A percentile compares a stretch with the other conserved stretches of the same genome.
phyloP scores from a whole-genome alignment of 2,888 invertebrate species.

The Epinotia ramella region DNA sequence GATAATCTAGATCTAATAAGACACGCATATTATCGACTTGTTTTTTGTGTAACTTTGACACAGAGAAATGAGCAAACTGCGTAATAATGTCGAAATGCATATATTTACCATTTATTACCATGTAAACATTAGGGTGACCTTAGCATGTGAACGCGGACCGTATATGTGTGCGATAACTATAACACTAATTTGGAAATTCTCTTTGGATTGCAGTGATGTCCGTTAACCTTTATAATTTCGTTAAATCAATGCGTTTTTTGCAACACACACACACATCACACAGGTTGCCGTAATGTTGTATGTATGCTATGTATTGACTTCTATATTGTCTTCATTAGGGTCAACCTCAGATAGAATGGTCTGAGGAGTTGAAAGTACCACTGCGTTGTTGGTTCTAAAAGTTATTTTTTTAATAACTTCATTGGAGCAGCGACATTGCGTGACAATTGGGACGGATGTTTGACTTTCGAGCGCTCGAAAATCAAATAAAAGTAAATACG shows the following conservation, averaged over 20 bases:
- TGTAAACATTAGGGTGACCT: conserved; percentile 41
- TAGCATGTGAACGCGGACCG: conserved; percentile 25
- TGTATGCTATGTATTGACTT: neutral
- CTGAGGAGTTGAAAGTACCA: no score
- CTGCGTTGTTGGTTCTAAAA: no score
- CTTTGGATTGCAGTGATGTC: conserved; percentile 14
- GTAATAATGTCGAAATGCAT: conserved; percentile 42
- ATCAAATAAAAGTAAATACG: no score
- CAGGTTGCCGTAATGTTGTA: neutral
- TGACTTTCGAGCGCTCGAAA: no score
- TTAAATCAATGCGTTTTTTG: neutral
- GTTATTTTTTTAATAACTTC: conserved; percentile 28
- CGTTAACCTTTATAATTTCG: conserved; percentile 4
- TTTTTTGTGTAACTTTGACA: conserved; percentile 37
- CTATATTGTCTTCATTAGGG: neutral
- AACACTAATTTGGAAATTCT: conserved; percentile 24
- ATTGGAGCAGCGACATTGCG: conserved; percentile 15
- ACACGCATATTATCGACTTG: conserved; percentile 15
- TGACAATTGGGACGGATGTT: no score
- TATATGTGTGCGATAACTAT: conserved; percentile 20
- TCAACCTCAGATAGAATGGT: neutral
- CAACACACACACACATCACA: neutral
- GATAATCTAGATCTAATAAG: conserved; percentile 15
- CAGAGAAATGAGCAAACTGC: conserved; percentile 35
- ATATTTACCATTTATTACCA: conserved; percentile 43